Evolutionary conservation across 2,797 vertebrate genomes (phyloP).

Genomic region (Poeciliopsis presidionis): DNA sequence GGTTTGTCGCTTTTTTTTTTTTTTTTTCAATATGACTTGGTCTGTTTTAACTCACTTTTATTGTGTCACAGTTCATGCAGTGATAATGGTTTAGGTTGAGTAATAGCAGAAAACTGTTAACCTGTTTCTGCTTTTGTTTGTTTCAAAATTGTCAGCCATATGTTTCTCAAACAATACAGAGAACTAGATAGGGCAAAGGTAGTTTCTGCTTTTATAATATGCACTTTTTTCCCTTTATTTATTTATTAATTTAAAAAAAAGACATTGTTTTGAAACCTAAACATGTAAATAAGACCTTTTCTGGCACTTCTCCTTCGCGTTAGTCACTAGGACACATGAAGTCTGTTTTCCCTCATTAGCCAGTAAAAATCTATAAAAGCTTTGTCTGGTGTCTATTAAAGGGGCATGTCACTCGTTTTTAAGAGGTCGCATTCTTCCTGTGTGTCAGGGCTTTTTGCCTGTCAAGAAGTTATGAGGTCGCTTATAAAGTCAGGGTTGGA

Average conservation of each 20-base stretch:
- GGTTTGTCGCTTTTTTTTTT: conserved; percentile 42
- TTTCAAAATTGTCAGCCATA: not conserved
- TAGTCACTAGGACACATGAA: not conserved
- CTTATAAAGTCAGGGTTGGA: not conserved
- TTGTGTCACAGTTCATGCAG: not conserved
- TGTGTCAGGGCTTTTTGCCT: not conserved
- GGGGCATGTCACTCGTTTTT: conserved; percentile 5
- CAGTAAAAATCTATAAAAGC: conserved; percentile 4
- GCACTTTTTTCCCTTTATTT: no score
- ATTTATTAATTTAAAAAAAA: not conserved
- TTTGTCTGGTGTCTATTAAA: conserved; percentile 28
- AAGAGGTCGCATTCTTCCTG: conserved; percentile 15
- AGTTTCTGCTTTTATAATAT: conserved; percentile 10
- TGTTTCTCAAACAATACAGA: not conserved
- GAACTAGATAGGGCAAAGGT: not conserved
- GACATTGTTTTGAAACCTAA: not conserved
- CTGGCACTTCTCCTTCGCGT: not conserved
- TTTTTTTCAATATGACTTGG: not conserved
- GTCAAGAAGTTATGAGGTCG: not conserved
- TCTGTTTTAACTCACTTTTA: not conserved
- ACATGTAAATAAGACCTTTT: not conserved
- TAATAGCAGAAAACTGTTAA: not conserved
- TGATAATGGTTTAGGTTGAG: no score
- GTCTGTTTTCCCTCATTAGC: not conserved
- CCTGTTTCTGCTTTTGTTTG: not conserved